Evolutionary conservation across 2,888 invertebrate genomes (phyloP).

Genomic region (Hypomecis atomaria): DNA sequence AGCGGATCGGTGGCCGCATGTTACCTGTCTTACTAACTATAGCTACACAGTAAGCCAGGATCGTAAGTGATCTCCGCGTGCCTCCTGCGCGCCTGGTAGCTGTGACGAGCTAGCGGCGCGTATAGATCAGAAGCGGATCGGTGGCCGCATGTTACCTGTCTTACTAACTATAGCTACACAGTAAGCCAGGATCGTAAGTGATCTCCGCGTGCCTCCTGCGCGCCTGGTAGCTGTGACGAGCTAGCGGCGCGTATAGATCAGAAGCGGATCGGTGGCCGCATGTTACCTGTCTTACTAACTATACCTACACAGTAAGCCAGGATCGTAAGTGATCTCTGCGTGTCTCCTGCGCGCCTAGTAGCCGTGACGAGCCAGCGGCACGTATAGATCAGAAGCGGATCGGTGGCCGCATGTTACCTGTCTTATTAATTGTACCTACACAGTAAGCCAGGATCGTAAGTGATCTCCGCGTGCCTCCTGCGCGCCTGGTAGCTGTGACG

Average conservation of each 20-base stretch:
- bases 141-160: too few relatives aligned
- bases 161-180: slow-evolving; percentile 66
- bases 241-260: slow-evolving; percentile 86
- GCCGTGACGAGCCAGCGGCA: slow-evolving; percentile 86
- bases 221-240: slow-evolving; percentile 87
- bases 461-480: slow-evolving; percentile 82
- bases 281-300: too few relatives aligned
- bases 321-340: slow-evolving; percentile 75
- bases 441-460: slow-evolving; percentile 64
- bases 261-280: slow-evolving; percentile 84
- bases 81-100: slow-evolving; percentile 86
- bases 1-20: slow-evolving; percentile 81
- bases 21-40: too few relatives aligned
- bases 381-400: slow-evolving; percentile 87
- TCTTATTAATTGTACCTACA: too few relatives aligned
- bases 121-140: slow-evolving; percentile 86
- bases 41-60: slow-evolving; percentile 62
- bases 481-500: slow-evolving; percentile 87
- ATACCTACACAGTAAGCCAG: slow-evolving; percentile 61
- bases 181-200: slow-evolving; percentile 61
- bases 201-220: slow-evolving; percentile 84
- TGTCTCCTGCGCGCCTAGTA: slow-evolving; percentile 87
- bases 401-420: slow-evolving; percentile 74
- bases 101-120: slow-evolving; percentile 86
- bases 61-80: slow-evolving; percentile 81